Evolutionary conservation across 2,888 invertebrate species (phyloP), one percentile per base, ranked within the genome.

Genomic region (Pseudeuparius sepicola): DNA sequence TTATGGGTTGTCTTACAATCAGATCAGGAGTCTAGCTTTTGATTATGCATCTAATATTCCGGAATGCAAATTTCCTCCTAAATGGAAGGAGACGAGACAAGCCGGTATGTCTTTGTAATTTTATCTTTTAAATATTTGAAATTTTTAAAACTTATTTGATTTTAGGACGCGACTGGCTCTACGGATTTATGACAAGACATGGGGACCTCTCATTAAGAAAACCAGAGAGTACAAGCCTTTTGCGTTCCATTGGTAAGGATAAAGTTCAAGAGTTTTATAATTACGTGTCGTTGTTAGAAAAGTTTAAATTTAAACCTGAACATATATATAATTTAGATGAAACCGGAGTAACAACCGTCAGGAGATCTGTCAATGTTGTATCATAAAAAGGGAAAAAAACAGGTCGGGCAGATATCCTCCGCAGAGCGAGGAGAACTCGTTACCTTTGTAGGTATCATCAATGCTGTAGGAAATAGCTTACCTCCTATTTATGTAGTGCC

Each of bases 211-310:
- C 35, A 10, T 25, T 50, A 2, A 27, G 48, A 29, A 50, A 46
- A 29, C 48, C 49, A n/a, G 50, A 51, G 44, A 45, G 44, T 24
- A 49, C 46, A 4, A 48, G 50, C 34, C 28, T 44, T 20, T 38
- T 46, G 5, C 34, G 51, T 34, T 18, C 35, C 5, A 45, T 37
- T 7, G 43, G n/a, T n/a, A n/a, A 43, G 39, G 18, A 31, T 30
- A 30, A 24, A 4, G 38, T 41, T 14, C 2, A 13, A 20, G 31
- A 40, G 9, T 40, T 40, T 39, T 39, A 37, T 11, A 37, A 37
- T 31, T 28, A 36, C 16, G 18, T 18, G n/a, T 7, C 7, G n/a
- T 9, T 31, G n/a, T 11, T 37, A 24, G 5, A 16, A 24, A 37
- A 39, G 16, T 16, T 36, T 24, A 39, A 34, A 20, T 20, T 20